Base-by-base conservation (phyloP, 2,888 invertebrate genomes). In the Eulithis prunata region DNA sequence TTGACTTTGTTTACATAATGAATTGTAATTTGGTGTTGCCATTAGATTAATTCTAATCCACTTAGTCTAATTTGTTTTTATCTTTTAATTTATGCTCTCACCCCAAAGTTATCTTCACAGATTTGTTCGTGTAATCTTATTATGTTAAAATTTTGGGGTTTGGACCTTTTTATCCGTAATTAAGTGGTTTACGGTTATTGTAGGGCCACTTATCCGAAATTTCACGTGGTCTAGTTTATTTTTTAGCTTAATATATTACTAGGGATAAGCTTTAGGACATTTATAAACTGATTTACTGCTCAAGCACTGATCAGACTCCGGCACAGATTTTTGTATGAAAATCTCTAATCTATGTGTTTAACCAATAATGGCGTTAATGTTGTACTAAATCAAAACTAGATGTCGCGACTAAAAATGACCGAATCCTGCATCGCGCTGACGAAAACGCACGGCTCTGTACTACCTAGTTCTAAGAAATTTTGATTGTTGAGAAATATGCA, bases 21-120 rank as follows among this genome's bases (percentile, higher is more conserved):
- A 66, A 74, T 71, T 71, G 64, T 59, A 68, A 71, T 74, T 73
- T 71, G 21, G 21, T 67, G 73, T 75, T 66, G 59, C 70, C 71
- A 72, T 70, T 65, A 68, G 52, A 54, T 65, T 71, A 68, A 73
- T 71, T 73, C 68, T 66, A 64, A 51, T 62, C 49, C 62, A 66
- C 57, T 68, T 53, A 52, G 64, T 59, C 72, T 63, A 69, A 72
- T 70, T 70, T 70, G 69, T 71, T 70, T 68, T 64, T 71, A 72
- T 79, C 78, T 79, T 75, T 75, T 79, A 78, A 82, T 79, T 75
- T 78, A 77, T 78, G 75, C 75, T 63, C 73, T 65, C 70, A 67
- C 68, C 70, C 64, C 62, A 70, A 75, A 73, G 75, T 75, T 74
- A 72, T 71, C 73, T 74, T 21, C 21, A 56, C 69, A 73, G 71